Evolutionary conservation across 2,113 vertebrate species (phyloP).

Genomic region (Apistogramma diplotaenia): DNA sequence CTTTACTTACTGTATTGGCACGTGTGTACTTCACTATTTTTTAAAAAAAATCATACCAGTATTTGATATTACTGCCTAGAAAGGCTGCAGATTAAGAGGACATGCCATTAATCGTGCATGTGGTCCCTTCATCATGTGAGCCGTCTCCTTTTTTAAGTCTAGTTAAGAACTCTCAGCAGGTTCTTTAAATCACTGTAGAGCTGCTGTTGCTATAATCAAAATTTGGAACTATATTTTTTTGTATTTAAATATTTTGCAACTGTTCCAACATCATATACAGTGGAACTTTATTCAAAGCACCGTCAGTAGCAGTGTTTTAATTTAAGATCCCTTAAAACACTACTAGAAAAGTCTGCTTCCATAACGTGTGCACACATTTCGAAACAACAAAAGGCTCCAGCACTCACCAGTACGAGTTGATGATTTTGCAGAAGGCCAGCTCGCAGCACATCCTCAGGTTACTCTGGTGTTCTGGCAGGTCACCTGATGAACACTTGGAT

Average conservation of each 20-base stretch:
- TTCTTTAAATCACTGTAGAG: not conserved
- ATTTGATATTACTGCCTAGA: not conserved
- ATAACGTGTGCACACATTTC: not conserved
- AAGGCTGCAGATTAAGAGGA: not conserved
- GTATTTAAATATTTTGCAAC: not conserved
- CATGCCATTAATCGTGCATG: not conserved
- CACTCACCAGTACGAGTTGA: slow-evolving; percentile 94
- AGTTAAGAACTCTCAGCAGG: not conserved
- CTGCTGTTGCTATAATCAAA: not conserved
- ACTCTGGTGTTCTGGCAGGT: slow-evolving; percentile 94
- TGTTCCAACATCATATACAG: not conserved
- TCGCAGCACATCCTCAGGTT: slow-evolving; percentile 99
- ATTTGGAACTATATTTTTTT: not conserved
- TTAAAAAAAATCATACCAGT: no score
- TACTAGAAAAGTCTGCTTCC: no score
- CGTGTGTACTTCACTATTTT: not conserved
- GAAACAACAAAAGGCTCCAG: not conserved
- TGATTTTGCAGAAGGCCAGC: slow-evolving; percentile 99
- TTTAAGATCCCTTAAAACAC: not conserved
- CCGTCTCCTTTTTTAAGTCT: not conserved
- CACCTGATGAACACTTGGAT: slow-evolving; percentile 87
- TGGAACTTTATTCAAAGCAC: not conserved
- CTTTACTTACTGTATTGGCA: not conserved
- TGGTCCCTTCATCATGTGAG: not conserved
- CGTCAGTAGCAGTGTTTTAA: not conserved